Base-by-base conservation (phyloP, 1,140 invertebrate species). In the Hylyphantes graminicola region DNA sequence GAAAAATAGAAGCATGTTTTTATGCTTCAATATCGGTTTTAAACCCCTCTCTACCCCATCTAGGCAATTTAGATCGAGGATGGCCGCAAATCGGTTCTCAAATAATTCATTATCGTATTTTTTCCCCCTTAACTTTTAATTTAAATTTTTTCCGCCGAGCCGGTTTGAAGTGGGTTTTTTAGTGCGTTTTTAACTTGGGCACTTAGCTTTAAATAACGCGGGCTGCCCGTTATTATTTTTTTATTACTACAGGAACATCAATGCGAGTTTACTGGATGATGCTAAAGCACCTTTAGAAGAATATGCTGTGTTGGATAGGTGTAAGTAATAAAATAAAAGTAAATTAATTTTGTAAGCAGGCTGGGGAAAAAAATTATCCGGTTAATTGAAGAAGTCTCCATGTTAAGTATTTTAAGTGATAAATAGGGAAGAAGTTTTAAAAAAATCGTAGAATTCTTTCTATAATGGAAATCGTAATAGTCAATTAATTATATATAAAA, bases 261-360 rank as follows among this genome's bases (percentile, higher is more conserved):
- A 70, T 70, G 67, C 35, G 67, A 65, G 51, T 78, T 70, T 70
- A 17, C 17, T 61, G 67, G 55, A 50, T 21, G 76, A 54, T 59
- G 70, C 35, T 80, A 80, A 80, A 80, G 54, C 51, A 70, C 61
- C 17, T 57, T n/a, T 55, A 54, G 11, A 11, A 53, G 53, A 55
- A 17, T 53, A 13, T 35, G 13, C 53, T 17, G 61, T 74, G 61
- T 61, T 83, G 19, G 35, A 10, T 63, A 83, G 80, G 80, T 83
- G 80, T 83, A 83, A 83, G 80, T 83, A 83, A 83, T 83, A 83
- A 83, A 83, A 83, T 83, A 83, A 83, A 83, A 73, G 80, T 83
- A 55, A 83, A 75, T 73, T 83, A 74, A 74, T 74, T 74, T 74
- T 48, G 51, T 21, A 19, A 13, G 55, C 72, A 35, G 55, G 63